Conservation (phyloP, 2,113 vertebrate species). For the Thamnaconus septentrionalis region DNA sequence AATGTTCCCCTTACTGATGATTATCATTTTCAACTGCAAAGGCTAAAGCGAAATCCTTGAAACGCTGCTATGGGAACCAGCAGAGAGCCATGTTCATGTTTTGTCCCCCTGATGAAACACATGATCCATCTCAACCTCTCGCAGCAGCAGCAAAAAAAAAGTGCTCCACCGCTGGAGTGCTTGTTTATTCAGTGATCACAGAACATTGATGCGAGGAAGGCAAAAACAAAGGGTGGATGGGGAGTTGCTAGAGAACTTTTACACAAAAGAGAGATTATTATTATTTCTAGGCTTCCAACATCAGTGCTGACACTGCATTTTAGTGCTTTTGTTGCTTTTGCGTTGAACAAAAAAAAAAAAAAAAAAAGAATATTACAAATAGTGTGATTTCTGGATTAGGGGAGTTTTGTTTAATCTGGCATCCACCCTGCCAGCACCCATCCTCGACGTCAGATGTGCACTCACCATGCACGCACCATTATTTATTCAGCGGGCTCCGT, state of each 20-base stretch:
- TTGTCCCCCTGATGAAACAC: slow-evolving; percentile 13
- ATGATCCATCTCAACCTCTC: background rate
- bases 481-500: slow-evolving; percentile 11
- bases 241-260: no score
- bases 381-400: background rate
- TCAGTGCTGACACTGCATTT: slow-evolving; percentile 5
- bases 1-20: background rate
- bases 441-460: background rate
- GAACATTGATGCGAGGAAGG: no score
- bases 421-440: background rate
- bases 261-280: no score
- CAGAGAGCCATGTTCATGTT: slow-evolving; percentile 11
- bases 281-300: background rate
- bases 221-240: no score
- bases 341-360: background rate
- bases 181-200: slow-evolving; percentile 17
- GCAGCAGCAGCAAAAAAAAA: background rate
- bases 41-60: slow-evolving; percentile 4
- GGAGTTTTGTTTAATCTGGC: background rate
- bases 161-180: slow-evolving; percentile 1
- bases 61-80: background rate
- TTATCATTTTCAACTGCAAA: slow-evolving; percentile 1
- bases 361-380: no score
- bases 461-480: background rate
- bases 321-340: background rate